Percentiles rank a stretch among this genome's conserved stretches.
These are phyloP conservation scores for Staurois parvus DNA, from an alignment of 2,797 vertebrate species.

Conservation along the genomic window DNA sequence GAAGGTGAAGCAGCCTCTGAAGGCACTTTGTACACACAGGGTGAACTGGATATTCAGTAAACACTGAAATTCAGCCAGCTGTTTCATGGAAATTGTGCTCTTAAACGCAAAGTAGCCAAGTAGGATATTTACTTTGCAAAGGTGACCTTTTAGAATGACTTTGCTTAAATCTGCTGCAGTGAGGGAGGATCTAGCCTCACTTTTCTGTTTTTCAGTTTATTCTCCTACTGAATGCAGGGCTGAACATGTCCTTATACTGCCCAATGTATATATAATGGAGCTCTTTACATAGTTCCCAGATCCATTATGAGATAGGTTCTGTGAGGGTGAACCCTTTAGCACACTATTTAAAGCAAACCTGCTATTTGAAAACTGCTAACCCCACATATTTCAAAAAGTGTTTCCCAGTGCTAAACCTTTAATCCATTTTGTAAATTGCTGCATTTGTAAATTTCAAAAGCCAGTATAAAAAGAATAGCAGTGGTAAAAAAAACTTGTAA, in stretches of 20 bases:
- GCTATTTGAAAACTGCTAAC: too few relatives aligned
- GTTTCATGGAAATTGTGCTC: background rate
- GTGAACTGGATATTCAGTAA: background rate
- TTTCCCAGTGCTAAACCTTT: too few relatives aligned
- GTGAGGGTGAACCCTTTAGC: too few relatives aligned
- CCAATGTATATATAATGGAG: too few relatives aligned
- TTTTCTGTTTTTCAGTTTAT: background rate
- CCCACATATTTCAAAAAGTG: too few relatives aligned
- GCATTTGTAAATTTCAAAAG: too few relatives aligned
- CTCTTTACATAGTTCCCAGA: too few relatives aligned
- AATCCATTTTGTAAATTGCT: too few relatives aligned
- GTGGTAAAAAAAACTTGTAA: too few relatives aligned
- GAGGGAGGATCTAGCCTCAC: background rate
- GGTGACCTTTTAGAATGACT: background rate
- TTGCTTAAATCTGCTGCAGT: background rate
- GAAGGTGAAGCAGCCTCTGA: background rate
- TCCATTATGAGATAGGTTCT: too few relatives aligned
- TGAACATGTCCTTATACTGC: background rate
- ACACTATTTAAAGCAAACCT: too few relatives aligned
- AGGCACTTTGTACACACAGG: background rate
- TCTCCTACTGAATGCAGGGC: background rate
- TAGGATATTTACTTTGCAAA: background rate
- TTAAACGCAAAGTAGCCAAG: background rate
- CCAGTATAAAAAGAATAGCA: too few relatives aligned
- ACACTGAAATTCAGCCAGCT: background rate